A percentile compares a stretch with the other conserved stretches of the same genome.
Conservation (phyloP, 2,113 vertebrate genomes). For the Tetraodon nigroviridis region DNA sequence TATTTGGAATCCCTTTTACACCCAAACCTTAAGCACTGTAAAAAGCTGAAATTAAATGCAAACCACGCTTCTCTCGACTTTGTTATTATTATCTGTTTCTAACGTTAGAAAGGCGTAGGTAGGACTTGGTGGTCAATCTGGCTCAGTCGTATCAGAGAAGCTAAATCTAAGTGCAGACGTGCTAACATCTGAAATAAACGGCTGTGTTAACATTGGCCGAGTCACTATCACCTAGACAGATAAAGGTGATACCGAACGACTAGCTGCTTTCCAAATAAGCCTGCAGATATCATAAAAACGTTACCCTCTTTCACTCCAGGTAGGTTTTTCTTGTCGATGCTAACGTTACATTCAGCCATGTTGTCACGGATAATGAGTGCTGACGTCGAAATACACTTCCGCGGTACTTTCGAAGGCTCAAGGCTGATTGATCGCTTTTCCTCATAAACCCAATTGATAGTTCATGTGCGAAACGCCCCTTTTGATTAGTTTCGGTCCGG, state of each 20-base stretch:
- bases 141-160: no score
- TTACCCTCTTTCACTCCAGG: constrained; percentile 81
- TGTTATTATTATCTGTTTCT: no score
- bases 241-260: not conserved
- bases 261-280: constrained; percentile 16
- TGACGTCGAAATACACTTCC: constrained; percentile 56
- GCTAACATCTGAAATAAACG: constrained; percentile 32
- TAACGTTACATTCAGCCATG: constrained; percentile 77
- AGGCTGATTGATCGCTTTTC: constrained; percentile 59
- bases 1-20: no score
- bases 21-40: no score
- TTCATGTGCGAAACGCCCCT: constrained; percentile 52
- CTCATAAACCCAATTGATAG: constrained; percentile 65
- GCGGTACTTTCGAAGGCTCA: constrained; percentile 59
- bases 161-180: not conserved
- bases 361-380: constrained; percentile 59
- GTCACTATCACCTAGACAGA: not conserved
- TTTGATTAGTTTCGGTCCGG: constrained; percentile 68
- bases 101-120: no score
- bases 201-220: constrained; percentile 14
- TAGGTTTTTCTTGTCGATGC: constrained; percentile 77
- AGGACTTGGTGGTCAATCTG: no score
- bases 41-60: no score
- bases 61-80: no score
- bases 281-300: constrained; percentile 26